Percentiles rank a stretch among this genome's conserved stretches.
Evolutionary conservation across 37 sponge, comb jelly and placozoan genomes (phyloP).

Genomic region (Spongia lamella): DNA sequence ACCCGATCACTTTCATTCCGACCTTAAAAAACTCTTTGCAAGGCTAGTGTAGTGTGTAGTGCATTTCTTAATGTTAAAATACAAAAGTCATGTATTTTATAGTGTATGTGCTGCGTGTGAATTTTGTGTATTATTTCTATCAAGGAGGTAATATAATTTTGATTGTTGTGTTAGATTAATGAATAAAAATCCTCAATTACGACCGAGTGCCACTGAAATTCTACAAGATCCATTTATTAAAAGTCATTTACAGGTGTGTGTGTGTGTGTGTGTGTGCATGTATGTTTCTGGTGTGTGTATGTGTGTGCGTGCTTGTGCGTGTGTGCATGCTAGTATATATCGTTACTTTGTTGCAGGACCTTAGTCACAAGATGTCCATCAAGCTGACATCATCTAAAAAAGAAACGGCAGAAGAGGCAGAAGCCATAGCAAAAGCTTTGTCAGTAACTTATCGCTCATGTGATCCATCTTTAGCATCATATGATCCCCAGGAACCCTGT

Average conservation of each 20-base stretch:
- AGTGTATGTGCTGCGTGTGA: neutral
- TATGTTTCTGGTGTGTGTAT: too few species aligned
- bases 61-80: conserved; percentile 1
- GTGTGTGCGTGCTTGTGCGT: neutral
- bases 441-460: conserved; percentile 22
- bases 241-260: conserved; percentile 66
- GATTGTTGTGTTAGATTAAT: conserved; percentile 68
- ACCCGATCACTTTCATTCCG: conserved; percentile 61
- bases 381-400: neutral
- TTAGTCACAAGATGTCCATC: conserved; percentile 49
- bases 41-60: conserved; percentile 35
- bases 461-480: neutral
- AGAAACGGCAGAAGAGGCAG: conserved; percentile 37
- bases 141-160: neutral
- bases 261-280: neutral
- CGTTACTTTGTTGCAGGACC: conserved; percentile 26
- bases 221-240: conserved; percentile 74
- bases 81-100: too few species aligned
- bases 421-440: conserved; percentile 78
- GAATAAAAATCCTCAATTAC: conserved; percentile 74
- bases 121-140: neutral
- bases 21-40: conserved; percentile 47
- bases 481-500: conserved; percentile 44
- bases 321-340: neutral
- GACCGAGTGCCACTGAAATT: conserved; percentile 87